Conservation (phyloP, 2,113 vertebrate genomes). For the Pseudorhombus dupliciocellatus region DNA sequence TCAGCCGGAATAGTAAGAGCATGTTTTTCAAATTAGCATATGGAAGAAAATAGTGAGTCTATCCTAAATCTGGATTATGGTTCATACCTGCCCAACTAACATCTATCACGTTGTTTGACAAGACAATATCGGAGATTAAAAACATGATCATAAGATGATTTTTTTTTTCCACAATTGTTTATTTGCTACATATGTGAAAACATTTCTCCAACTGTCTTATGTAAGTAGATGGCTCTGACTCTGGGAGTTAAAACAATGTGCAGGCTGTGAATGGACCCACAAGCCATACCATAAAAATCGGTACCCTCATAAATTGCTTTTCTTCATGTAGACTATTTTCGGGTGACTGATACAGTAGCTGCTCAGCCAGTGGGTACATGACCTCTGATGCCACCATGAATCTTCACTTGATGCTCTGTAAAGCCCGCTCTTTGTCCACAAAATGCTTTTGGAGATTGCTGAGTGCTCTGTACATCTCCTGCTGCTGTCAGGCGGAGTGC, state of each 20-base stretch:
- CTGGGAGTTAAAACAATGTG: neutral
- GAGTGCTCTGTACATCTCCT: neutral
- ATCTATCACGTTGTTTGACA: neutral
- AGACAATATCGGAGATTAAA: no score
- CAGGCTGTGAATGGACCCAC: neutral
- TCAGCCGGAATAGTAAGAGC: neutral
- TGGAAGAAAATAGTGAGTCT: neutral
- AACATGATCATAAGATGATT: no score
- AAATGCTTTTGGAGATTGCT: constrained; percentile 10
- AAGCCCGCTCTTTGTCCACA: constrained; percentile 12
- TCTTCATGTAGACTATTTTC: neutral
- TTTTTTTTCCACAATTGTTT: no score
- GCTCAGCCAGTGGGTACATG: neutral
- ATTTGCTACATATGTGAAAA: no score
- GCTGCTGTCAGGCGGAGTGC: constrained; percentile 1
- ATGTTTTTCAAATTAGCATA: neutral
- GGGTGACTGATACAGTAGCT: neutral
- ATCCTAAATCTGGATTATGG: neutral
- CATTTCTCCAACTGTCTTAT: neutral
- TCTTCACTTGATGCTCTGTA: constrained; percentile 11
- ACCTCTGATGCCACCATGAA: constrained; percentile 25
- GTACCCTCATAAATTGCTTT: neutral
- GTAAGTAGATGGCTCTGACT: no score
- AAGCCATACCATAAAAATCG: neutral
- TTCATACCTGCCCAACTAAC: no score